Evolutionary conservation across 2,797 vertebrate species (phyloP).

Genomic region (Dromococcyx pavoninus): DNA sequence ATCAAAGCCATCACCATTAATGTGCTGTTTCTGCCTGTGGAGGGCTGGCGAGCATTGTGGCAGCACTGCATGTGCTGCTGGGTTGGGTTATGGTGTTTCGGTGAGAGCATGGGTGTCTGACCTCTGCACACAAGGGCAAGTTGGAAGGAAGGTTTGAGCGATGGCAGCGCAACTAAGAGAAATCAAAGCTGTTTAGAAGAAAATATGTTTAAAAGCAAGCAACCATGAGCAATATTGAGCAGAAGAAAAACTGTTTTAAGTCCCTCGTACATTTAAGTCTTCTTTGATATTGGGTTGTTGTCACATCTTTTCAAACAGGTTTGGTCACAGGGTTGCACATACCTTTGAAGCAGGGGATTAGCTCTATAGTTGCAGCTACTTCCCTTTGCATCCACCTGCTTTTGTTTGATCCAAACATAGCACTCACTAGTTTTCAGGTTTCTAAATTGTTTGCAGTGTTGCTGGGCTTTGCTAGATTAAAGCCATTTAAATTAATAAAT

Average conservation of each 20-base stretch:
- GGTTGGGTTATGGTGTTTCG: fast-evolving
- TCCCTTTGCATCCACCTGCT: not conserved
- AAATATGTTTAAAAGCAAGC: not conserved
- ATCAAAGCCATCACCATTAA: not conserved
- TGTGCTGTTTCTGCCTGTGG: not conserved
- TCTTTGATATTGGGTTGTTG: not conserved
- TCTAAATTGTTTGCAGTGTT: not conserved
- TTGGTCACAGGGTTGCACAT: not conserved
- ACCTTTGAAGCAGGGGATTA: not conserved
- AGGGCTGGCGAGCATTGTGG: not conserved
- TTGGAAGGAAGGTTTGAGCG: not conserved
- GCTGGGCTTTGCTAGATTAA: constrained; percentile 1
- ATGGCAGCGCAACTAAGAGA: not conserved
- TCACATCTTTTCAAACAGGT: not conserved
- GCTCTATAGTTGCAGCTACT: not conserved
- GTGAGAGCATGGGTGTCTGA: not conserved
- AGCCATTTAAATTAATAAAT: constrained; percentile 22
- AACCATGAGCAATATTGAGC: not conserved
- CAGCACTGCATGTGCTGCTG: not conserved
- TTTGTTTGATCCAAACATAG: not conserved
- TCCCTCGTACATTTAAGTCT: not conserved
- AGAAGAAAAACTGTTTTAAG: not conserved
- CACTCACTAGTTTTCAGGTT: not conserved
- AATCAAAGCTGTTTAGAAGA: not conserved
- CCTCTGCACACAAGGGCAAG: fast-evolving